Evolutionary conservation across 2,113 vertebrate genomes (phyloP), one percentile per base, ranked within the genome.

Genomic region (Sarotherodon lohbergeri): DNA sequence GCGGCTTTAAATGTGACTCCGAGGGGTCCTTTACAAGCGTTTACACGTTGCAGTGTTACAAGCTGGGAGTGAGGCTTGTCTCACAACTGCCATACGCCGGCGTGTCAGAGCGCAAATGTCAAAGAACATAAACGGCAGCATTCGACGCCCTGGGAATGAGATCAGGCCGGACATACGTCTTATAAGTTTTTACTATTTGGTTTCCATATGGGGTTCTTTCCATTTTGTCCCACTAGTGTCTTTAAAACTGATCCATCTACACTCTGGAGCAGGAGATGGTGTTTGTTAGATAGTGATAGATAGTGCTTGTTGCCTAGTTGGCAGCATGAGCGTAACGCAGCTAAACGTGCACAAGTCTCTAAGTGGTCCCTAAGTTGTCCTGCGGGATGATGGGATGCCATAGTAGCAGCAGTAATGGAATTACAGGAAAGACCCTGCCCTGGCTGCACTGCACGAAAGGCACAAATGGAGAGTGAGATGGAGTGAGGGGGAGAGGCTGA

Each of bases 341-440:
- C 94, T 94, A 91, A 95, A 93, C 85, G 92, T 89, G 90, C 91
- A 79, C 93, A 78, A 91, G 88, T 88, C 91, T 95, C 95, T 95
- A 95, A 95, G 95, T 95, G 95, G 94, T 93, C 91, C 92, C 95
- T 95, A 94, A 94, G 92, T 94, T 88, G 91, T 93, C 95, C 95
- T 95, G 93, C 82, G 94, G 94, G 94, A 94, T 94, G 92, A 93
- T 92, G 92, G 92, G 95, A 95, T 91, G 91, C 93, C 94, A 92
- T 93, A 86, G 93, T 55, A 90, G 91, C 91, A n/a, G 88, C 95
- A 76, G 92, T 95, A 95, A 95, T 95, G 95, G 95, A 95, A 95
- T 95, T 95, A 95, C 92, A 90, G 95, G 88, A 91, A 90, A 91
- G 92, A 93, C 90, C 90, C 84, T 92, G 92, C 90, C 92, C 92